Percentiles rank a stretch among this genome's conserved stretches.
These are phyloP conservation scores for Apeltes quadracus DNA, from an alignment of 2,113 vertebrate species.

Conservation along the genomic window DNA sequence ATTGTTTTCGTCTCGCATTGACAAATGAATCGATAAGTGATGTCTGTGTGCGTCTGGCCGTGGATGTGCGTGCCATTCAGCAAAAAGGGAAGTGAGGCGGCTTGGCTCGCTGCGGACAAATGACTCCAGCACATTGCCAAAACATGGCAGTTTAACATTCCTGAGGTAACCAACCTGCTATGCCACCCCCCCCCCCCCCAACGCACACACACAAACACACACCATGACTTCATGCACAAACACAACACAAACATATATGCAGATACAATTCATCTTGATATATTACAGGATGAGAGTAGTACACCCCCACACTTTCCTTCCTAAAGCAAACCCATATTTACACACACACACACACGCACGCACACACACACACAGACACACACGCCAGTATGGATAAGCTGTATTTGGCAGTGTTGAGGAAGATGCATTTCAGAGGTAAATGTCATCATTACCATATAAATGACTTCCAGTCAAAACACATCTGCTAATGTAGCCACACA, in stretches of 20 bases:
- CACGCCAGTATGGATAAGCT: constrained; percentile 71
- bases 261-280: constrained; percentile 62
- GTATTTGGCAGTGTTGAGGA: constrained; percentile 76
- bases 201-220: neutral
- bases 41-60: neutral
- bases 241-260: constrained; percentile 7
- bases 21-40: neutral
- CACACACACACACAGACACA: constrained; percentile 34
- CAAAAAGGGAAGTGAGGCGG: constrained; percentile 39
- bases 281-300: constrained; percentile 56
- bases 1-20: neutral
- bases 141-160: constrained; percentile 55
- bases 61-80: constrained; percentile 16
- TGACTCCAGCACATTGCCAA: constrained; percentile 49
- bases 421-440: constrained; percentile 84
- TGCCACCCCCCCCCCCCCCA: neutral
- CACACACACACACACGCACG: constrained; percentile 20
- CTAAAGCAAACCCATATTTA: constrained; percentile 36
- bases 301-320: constrained; percentile 25
- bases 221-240: neutral
- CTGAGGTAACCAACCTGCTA: constrained; percentile 12
- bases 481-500: constrained; percentile 78
- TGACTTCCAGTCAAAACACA: constrained; percentile 82
- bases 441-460: constrained; percentile 87
- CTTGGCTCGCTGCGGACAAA: constrained; percentile 33